Base-by-base conservation (phyloP, 92 coral and sea anemone species). In the Porites lobata region DNA sequence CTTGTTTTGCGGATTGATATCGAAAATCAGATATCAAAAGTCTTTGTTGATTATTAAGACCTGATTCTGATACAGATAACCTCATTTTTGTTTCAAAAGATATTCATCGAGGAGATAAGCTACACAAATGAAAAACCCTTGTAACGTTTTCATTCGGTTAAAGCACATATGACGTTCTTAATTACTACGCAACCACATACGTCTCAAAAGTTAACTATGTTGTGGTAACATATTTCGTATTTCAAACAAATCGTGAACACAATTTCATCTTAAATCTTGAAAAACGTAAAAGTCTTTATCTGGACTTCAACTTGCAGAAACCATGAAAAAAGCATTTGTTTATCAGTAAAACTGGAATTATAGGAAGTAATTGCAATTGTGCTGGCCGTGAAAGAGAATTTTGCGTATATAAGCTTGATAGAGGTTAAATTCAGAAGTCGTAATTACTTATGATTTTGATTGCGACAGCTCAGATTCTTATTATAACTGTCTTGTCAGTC, bases 1-100 rank as follows among this genome's bases (percentile, higher is more conserved):
- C 47, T 38, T 38, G 47, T 38, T 38, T 38, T 38, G 24, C 24
- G 24, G 47, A 38, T 38, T 38, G 47, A 38, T 3, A 38, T 38
- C 61, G 15, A 10, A 56, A 10, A 54, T 26, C 19, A 1, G 62
- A 58, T 57, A 15, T 57, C 19, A 76, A 15, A 20, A 11, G 19
- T 76, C 7, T 13, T 15, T 58, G 17, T 10, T 57, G 20, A 26
- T 13, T 12, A 76, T 3, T 12, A 2, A 15, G 67, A 57, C 14
- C 32, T 14, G 13, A 38, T 63, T 79, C 72, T 79, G 7, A 63
- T 63, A 58, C 62, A 19, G 50, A 79, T 79, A 21, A 50, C 51
- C 8, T 38, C 38, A n/a, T 65, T 64, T 47, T 10, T 79, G 2
- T 9, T 11, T 63, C 24, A n/a, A 43, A 65, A 14, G 15, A 65